These are phyloP conservation scores for Anguilla japonica DNA, from an alignment of 2,113 vertebrate genomes.

Conservation along the genomic window DNA sequence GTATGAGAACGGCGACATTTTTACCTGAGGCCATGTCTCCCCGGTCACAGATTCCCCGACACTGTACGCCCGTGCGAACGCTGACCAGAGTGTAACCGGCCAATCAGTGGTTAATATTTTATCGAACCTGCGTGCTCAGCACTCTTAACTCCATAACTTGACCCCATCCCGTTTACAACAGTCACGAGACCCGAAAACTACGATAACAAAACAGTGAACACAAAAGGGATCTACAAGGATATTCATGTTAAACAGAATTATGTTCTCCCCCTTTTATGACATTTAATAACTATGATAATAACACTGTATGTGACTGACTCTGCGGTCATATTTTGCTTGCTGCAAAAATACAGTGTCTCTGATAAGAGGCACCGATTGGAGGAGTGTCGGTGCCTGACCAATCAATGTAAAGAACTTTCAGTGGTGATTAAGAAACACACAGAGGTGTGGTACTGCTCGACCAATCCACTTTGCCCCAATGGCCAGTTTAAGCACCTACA, in stretches of 20 bases:
- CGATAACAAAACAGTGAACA: neutral
- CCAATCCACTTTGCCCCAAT: too few relatives aligned
- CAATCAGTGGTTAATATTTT: constrained; percentile 40
- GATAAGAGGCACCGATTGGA: neutral
- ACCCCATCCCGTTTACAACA: neutral
- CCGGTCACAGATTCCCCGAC: neutral
- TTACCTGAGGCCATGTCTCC: neutral
- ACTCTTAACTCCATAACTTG: constrained; percentile 20
- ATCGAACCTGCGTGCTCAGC: constrained; percentile 19
- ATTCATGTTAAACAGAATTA: too few relatives aligned
- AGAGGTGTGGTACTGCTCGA: neutral
- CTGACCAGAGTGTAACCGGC: constrained; percentile 1
- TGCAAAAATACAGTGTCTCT: too few relatives aligned
- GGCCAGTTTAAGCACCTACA: too few relatives aligned
- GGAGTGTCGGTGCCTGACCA: neutral
- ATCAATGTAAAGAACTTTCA: neutral
- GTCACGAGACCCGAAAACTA: neutral
- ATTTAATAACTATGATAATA: too few relatives aligned
- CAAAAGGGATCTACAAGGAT: too few relatives aligned
- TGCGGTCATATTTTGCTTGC: too few relatives aligned
- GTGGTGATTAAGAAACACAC: neutral
- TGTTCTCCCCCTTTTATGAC: too few relatives aligned
- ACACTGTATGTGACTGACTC: too few relatives aligned
- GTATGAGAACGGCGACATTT: neutral
- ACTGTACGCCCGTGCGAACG: constrained; percentile 13